Conservation (phyloP, 2,113 vertebrate species). For the Xiphophorus maculatus region DNA sequence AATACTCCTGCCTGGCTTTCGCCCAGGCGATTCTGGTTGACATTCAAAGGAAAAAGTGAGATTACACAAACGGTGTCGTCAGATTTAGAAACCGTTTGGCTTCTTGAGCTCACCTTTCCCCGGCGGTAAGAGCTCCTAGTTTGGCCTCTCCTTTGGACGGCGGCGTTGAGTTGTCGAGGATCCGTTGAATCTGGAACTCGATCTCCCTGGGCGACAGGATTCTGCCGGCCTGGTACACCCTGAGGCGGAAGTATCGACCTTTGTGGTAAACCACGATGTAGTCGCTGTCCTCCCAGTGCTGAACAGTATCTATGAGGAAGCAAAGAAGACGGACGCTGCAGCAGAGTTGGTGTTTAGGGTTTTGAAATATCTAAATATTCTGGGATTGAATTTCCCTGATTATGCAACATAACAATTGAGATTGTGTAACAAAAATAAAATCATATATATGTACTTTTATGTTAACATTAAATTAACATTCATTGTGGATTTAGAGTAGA, state of each 20-base stretch:
- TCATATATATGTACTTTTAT: no score
- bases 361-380: not conserved
- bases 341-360: not conserved
- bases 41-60: not conserved
- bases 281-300: conserved; percentile 85
- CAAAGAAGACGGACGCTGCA: conserved; percentile 1
- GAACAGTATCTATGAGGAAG: conserved; percentile 78
- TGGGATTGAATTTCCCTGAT: not conserved
- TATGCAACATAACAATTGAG: not conserved
- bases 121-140: conserved; percentile 86
- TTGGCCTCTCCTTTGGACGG: conserved; percentile 84
- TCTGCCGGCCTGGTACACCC: conserved; percentile 81
- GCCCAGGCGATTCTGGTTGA: conserved; percentile 86
- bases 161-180: conserved; percentile 81
- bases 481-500: no score
- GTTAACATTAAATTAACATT: no score
- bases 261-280: conserved; percentile 87
- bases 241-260: conserved; percentile 87
- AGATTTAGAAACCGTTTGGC: not conserved
- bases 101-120: conserved; percentile 80
- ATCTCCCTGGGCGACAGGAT: conserved; percentile 85
- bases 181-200: conserved; percentile 87
- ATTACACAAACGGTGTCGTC: not conserved
- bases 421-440: not conserved
- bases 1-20: conserved; percentile 77